phyloP scores from a whole-genome alignment of 2,888 invertebrate genomes.

The Leptinotarsa juncta region DNA sequence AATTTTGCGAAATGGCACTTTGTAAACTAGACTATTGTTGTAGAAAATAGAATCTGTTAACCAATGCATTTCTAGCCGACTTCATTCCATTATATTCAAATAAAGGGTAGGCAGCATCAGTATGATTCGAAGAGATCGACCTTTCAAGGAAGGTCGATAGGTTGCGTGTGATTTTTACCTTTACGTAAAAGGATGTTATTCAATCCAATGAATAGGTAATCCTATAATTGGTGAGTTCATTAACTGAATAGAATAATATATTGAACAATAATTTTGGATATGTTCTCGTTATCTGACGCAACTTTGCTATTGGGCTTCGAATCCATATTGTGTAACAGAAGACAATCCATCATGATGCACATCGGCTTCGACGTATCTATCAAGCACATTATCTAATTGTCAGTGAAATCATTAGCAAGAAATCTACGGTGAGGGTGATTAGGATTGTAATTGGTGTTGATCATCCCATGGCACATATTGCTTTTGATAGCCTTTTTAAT shows the following conservation, averaged over 20 bases:
- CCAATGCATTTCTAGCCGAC: background rate
- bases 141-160: constrained; percentile 29
- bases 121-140: constrained; percentile 21
- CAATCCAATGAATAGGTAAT: constrained; percentile 14
- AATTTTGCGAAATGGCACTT: too few relatives aligned
- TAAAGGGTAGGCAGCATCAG: constrained; percentile 4
- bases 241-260: background rate
- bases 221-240: background rate
- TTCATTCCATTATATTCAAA: constrained; percentile 7
- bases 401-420: background rate
- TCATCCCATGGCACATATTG: too few relatives aligned
- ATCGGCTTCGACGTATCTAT: background rate
- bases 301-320: background rate
- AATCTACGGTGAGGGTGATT: background rate
- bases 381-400: background rate
- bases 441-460: too few relatives aligned
- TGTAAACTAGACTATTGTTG: background rate
- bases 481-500: too few relatives aligned
- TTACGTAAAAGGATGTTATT: constrained; percentile 19
- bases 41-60: background rate
- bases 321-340: background rate
- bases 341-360: background rate
- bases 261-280: constrained; percentile 9
- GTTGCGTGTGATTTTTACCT: constrained; percentile 20
- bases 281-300: constrained; percentile 8